Percentiles rank a stretch among this genome's conserved stretches.
Evolutionary conservation across 2,113 vertebrate species (phyloP).

Genomic region (Neodontobutis hainanensis): DNA sequence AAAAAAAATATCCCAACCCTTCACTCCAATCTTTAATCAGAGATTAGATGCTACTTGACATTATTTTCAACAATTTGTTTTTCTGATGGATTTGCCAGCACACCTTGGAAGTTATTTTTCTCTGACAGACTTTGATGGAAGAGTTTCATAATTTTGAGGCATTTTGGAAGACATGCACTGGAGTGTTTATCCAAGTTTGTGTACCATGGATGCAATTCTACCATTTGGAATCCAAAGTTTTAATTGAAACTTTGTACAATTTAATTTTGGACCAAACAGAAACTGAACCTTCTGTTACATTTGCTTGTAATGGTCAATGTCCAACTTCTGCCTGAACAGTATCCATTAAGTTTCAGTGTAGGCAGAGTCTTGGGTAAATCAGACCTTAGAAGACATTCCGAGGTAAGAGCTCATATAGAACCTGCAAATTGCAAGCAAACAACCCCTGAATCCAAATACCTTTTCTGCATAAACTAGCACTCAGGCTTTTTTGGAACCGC

Average conservation of each 20-base stretch:
- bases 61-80: conserved; percentile 61
- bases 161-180: not conserved
- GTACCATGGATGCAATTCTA: conserved; percentile 43
- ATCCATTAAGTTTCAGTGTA: conserved; percentile 29
- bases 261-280: conserved; percentile 46
- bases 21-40: conserved; percentile 75
- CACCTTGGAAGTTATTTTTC: conserved; percentile 19
- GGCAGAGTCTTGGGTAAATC: conserved; percentile 30
- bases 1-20: conserved; percentile 62
- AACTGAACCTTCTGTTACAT: conserved; percentile 45
- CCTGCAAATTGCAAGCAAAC: conserved; percentile 36
- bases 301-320: conserved; percentile 34
- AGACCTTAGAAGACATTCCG: conserved; percentile 33
- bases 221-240: conserved; percentile 40
- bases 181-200: conserved; percentile 37
- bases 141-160: conserved; percentile 45
- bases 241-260: conserved; percentile 53
- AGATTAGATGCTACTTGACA: conserved; percentile 70
- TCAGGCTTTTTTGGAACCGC: conserved; percentile 50
- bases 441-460: conserved; percentile 57
- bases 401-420: conserved; percentile 43
- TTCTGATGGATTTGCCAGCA: conserved; percentile 31
- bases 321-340: conserved; percentile 37
- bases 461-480: conserved; percentile 30
- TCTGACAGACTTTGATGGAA: conserved; percentile 30